These are phyloP conservation scores for Phragmatobia fuliginosa DNA, from an alignment of 2,888 invertebrate species.

Conservation along the genomic window DNA sequence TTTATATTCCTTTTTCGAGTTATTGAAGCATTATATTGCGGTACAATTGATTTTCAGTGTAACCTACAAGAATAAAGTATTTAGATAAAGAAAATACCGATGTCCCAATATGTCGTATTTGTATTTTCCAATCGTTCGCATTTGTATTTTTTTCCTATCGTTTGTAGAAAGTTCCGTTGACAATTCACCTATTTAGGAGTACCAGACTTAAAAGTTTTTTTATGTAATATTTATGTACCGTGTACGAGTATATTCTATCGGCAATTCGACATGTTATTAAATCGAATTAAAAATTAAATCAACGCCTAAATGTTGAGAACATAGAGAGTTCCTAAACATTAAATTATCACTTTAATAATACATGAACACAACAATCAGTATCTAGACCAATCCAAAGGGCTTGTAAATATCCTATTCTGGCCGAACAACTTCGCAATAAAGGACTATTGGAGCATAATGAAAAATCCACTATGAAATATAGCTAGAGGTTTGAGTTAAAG, in stretches of 20 bases:
- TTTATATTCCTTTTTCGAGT: not conserved
- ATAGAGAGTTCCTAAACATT: not conserved
- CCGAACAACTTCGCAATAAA: not conserved
- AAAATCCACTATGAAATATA: too few relatives aligned
- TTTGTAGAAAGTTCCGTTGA: not conserved
- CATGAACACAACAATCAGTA: not conserved
- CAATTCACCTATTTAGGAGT: not conserved
- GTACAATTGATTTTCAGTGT: not conserved
- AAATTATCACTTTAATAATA: not conserved
- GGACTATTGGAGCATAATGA: not conserved
- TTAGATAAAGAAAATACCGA: not conserved
- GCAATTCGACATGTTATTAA: too few relatives aligned
- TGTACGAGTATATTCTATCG: too few relatives aligned
- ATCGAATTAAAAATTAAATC: too few relatives aligned
- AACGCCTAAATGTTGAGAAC: not conserved
- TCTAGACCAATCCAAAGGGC: not conserved
- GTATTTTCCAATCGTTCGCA: too few relatives aligned
- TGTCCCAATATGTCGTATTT: too few relatives aligned
- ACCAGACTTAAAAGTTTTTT: too few relatives aligned
- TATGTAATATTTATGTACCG: too few relatives aligned
- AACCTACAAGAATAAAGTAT: not conserved
- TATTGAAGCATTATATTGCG: not conserved
- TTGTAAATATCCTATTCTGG: slow-evolving; percentile 2
- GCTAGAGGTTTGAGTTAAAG: too few relatives aligned
- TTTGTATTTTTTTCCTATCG: too few relatives aligned